Evolutionary conservation across 1,140 invertebrate species (phyloP), one percentile per base, ranked within the genome.

Genomic region (Penaeus indicus): DNA sequence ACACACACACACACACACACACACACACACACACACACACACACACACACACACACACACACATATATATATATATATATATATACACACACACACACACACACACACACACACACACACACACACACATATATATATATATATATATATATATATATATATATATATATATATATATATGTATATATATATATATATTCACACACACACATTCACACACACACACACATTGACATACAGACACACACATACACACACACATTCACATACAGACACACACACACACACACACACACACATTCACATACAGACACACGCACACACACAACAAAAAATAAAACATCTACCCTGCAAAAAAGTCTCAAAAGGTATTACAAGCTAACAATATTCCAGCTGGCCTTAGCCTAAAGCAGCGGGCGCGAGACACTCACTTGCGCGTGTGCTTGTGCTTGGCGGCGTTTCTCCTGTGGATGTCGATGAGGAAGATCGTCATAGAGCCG

Each of bases 381-480:
- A 54, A 54, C 8, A 54, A 54, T 13, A 54, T 13, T 54, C 54
- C 54, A 54, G 10, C 54, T 54, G 11, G 54, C 1, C 54, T 54
- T 54, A 16, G 54, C 54, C 54, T 54, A 54, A 11, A 16, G 54
- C 54, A 10, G 54, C 54, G 1, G 8, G 10, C 11, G 54, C 54
- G 11, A 54, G 54, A 54, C 54, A 42, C 84, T 87, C 75, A 90
- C 90, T 89, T 90, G 62, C 84, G 83, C 21, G 54, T 88, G 83
- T 90, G 88, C 32, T 82, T 88, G 84, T 91, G 86, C 47, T 84
- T 83, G 22, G 89, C 90, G 16, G 85, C 87, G 90, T 95, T 95
- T 83, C 96, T 93, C 85, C 95, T 94, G 92, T 97, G 96, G 42
- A 97, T 93, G 92, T 97, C 96, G 83, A 97, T 96, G 90, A 96